phyloP scores from a whole-genome alignment of 1,140 invertebrate species.

The Drosophila tristis region DNA sequence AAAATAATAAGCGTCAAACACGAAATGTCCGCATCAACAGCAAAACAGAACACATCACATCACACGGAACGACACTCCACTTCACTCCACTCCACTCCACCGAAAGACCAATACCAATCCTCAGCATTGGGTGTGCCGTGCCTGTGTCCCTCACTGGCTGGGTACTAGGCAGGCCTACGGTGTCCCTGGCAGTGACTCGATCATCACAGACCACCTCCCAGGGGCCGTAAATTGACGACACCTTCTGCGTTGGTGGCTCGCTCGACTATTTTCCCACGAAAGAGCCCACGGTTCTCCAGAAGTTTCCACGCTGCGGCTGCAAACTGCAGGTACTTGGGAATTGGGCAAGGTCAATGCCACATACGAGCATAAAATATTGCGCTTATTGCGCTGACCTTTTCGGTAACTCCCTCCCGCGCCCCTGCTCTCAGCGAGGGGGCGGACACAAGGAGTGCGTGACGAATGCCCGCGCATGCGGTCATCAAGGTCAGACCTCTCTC shows the following conservation, averaged over 20 bases:
- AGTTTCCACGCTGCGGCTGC: neutral
- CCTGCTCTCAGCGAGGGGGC: conserved; percentile 11
- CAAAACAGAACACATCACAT: conserved; percentile 8
- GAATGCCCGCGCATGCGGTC: conserved; percentile 73
- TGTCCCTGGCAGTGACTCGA: too few relatives aligned
- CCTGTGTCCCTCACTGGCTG: too few relatives aligned
- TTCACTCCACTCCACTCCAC: too few relatives aligned
- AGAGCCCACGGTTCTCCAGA: conserved; percentile 3
- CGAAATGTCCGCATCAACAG: conserved; percentile 20
- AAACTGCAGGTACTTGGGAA: conserved; percentile 21
- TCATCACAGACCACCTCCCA: too few relatives aligned
- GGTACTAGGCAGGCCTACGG: too few relatives aligned
- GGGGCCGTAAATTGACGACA: too few relatives aligned
- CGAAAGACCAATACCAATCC: too few relatives aligned
- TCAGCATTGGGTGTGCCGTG: too few relatives aligned
- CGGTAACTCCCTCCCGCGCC: conserved; percentile 19
- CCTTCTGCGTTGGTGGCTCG: too few relatives aligned
- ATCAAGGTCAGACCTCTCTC: conserved; percentile 56
- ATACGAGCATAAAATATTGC: conserved; percentile 6
- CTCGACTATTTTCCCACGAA: conserved; percentile 13
- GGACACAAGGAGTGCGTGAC: conserved; percentile 34
- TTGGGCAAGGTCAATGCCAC: conserved; percentile 61
- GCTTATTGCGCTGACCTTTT: conserved; percentile 34
- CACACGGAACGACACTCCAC: neutral
- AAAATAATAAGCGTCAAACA: conserved; percentile 33